A percentile compares a stretch with the other conserved stretches of the same genome.
These are phyloP conservation scores for Eudasyphora cyanicolor DNA, from an alignment of 2,888 invertebrate species.

Conservation along the genomic window DNA sequence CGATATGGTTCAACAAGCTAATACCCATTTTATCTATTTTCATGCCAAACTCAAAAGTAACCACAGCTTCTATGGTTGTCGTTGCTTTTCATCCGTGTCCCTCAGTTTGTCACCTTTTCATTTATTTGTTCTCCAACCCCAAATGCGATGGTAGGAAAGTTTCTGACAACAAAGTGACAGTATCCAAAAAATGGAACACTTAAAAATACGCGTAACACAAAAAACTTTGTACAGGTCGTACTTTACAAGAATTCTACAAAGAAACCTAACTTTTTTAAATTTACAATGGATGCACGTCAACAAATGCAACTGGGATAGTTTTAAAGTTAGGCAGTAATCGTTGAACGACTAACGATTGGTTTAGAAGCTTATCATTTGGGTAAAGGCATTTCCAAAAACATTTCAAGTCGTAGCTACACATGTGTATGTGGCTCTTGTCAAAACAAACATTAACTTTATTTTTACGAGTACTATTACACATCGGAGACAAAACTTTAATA, in stretches of 20 bases:
- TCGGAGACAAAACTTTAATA: too few species aligned
- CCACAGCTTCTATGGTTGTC: neutral
- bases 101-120: neutral
- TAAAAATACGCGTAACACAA: slow-evolving; percentile 44
- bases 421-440: neutral
- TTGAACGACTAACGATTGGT: neutral
- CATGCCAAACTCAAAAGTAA: neutral
- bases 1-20: neutral
- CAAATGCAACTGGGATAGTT: neutral
- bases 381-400: neutral
- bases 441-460: too few species aligned
- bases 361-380: neutral
- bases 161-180: slow-evolving; percentile 60
- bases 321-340: neutral
- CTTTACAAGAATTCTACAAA: neutral
- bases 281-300: neutral
- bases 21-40: neutral
- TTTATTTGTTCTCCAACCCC: neutral
- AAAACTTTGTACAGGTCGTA: neutral
- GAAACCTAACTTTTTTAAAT: neutral
- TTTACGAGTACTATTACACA: too few species aligned
- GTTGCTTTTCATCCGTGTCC: neutral
- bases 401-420: neutral
- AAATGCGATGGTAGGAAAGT: slow-evolving; percentile 12
- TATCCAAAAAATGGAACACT: slow-evolving; percentile 54